Evolutionary conservation across 2,797 vertebrate genomes (phyloP).

Genomic region (Hippocampus kuda): DNA sequence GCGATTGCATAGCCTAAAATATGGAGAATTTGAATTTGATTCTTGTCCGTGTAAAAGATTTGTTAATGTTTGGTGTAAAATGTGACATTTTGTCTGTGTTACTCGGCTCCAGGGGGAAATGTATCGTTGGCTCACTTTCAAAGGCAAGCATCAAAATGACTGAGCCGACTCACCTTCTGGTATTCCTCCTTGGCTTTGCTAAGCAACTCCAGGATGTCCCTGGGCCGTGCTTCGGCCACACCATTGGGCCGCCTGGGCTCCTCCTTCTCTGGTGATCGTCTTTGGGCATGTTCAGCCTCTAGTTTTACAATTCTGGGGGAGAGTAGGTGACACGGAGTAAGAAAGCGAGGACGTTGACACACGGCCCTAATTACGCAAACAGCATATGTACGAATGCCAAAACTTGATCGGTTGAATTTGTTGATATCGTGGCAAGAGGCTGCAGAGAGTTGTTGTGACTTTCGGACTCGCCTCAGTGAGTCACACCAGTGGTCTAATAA

Average conservation of each 20-base stretch:
- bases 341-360: neutral
- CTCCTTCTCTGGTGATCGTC: conserved; percentile 67
- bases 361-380: neutral
- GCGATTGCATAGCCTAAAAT: neutral
- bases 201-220: conserved; percentile 93
- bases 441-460: too few relatives aligned
- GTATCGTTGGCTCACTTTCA: neutral
- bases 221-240: conserved; percentile 69
- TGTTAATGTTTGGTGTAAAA: too few relatives aligned
- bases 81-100: neutral
- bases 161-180: conserved; percentile 73
- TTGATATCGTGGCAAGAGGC: neutral
- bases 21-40: neutral
- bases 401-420: neutral
- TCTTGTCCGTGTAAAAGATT: neutral
- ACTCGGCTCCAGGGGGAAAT: neutral
- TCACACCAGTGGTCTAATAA: too few relatives aligned
- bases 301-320: conserved; percentile 81
- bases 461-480: too few relatives aligned
- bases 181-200: conserved; percentile 97
- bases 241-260: conserved; percentile 74
- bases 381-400: neutral
- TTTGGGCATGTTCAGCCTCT: conserved; percentile 76
- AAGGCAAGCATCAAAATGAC: neutral
- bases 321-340: neutral